Conservation (phyloP, 2,113 vertebrate species). For the Halcyon malimbica region DNA sequence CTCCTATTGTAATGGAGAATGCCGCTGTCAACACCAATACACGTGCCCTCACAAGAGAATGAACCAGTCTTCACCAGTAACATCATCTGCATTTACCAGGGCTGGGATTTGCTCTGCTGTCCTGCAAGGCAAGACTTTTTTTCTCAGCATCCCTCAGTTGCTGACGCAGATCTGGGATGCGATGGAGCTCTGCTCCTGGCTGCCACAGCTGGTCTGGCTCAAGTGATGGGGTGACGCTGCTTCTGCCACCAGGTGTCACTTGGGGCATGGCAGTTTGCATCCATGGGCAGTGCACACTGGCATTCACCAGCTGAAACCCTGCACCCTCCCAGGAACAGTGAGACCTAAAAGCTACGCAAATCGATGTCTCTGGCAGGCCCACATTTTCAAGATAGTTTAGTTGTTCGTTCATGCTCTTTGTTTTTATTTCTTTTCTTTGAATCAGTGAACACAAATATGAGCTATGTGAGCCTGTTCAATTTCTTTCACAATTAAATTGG, state of each 20-base stretch:
- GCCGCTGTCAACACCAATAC: neutral
- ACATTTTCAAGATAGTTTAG: neutral
- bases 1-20: neutral
- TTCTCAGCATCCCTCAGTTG: neutral
- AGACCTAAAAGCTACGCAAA: neutral
- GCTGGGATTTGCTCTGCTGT: neutral
- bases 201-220: neutral
- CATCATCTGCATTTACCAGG: neutral
- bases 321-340: fast-evolving
- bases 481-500: neutral
- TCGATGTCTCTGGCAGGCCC: neutral
- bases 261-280: neutral
- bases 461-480: neutral
- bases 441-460: neutral
- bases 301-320: too few species aligned
- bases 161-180: neutral
- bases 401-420: neutral
- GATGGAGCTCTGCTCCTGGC: neutral
- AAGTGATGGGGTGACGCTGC: neutral
- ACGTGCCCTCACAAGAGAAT: neutral
- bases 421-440: neutral
- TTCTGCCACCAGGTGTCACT: slow-evolving; percentile 43
- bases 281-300: fast-evolving
- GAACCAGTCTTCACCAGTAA: neutral
- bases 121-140: neutral